phyloP scores from a whole-genome alignment of 2,888 invertebrate species.

The Tenthredo notha region DNA sequence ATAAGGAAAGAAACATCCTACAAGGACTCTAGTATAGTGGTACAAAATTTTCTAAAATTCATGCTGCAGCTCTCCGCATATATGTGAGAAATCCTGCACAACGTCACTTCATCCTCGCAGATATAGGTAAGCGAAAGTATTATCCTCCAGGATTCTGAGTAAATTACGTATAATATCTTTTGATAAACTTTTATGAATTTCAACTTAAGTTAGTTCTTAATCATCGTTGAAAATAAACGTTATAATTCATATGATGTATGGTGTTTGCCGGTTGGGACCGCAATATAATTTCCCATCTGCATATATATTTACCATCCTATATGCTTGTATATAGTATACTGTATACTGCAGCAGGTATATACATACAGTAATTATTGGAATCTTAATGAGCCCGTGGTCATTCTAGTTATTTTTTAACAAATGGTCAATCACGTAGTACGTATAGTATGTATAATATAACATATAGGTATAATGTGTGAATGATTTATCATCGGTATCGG shows the following conservation, averaged over 20 bases:
- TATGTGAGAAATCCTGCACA: neutral
- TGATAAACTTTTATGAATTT: neutral
- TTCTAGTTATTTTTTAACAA: neutral
- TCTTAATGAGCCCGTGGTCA: neutral
- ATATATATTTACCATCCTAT: no score
- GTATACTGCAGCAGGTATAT: neutral
- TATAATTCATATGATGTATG: neutral
- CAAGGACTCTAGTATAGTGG: neutral
- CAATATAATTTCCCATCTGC: neutral
- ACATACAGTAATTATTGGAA: neutral
- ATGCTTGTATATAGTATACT: neutral
- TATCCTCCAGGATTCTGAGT: neutral
- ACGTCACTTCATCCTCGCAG: neutral
- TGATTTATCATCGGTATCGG: neutral
- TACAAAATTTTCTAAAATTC: neutral
- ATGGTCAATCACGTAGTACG: neutral
- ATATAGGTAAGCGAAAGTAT: neutral
- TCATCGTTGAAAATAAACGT: slow-evolving; percentile 22
- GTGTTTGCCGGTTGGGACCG: neutral
- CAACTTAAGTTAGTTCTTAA: no score
- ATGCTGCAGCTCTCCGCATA: neutral
- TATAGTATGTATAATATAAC: neutral
- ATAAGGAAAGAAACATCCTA: neutral
- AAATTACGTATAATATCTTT: neutral
- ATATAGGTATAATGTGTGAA: neutral